These are phyloP conservation scores for Aleiodes sp. DNA, from an alignment of 1,140 invertebrate species.

Conservation along the genomic window DNA sequence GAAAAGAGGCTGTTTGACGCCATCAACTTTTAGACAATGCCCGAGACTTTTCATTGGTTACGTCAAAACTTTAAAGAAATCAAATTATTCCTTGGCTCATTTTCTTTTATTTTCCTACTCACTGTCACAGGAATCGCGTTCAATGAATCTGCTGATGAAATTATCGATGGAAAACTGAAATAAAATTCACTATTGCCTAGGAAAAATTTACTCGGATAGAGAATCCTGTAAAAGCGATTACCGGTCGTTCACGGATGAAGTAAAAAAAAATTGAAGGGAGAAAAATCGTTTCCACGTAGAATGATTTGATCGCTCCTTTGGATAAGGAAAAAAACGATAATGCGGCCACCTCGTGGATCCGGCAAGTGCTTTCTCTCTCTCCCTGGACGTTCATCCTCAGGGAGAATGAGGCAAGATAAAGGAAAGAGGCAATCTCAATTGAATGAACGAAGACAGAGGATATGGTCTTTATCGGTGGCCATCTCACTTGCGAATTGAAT, in stretches of 20 bases:
- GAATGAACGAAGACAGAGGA: slow-evolving; percentile 3
- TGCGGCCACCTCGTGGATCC: slow-evolving; percentile 28
- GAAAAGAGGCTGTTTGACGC: slow-evolving; percentile 44
- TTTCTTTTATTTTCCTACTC: no score
- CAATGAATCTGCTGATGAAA: no score
- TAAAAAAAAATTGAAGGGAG: neutral
- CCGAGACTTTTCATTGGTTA: slow-evolving; percentile 60
- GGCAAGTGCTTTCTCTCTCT: neutral
- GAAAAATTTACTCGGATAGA: slow-evolving; percentile 7
- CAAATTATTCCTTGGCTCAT: neutral
- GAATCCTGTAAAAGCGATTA: slow-evolving; percentile 1
- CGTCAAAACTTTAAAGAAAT: slow-evolving; percentile 56
- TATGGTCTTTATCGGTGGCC: slow-evolving; percentile 55
- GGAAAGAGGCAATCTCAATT: slow-evolving; percentile 22
- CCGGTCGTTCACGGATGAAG: slow-evolving; percentile 8
- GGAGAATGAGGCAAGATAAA: neutral
- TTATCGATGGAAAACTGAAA: no score
- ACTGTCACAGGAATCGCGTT: no score
- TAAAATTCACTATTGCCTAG: neutral
- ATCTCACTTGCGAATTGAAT: slow-evolving; percentile 63
- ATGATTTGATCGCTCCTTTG: slow-evolving; percentile 33
- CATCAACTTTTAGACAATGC: slow-evolving; percentile 64
- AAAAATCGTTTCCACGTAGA: slow-evolving; percentile 9
- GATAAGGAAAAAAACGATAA: slow-evolving; percentile 43
- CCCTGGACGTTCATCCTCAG: neutral